Percentiles rank a stretch among this genome's conserved stretches.
These are phyloP conservation scores for Globicephala melas DNA, from an alignment of 2,113 vertebrate genomes.

Conservation along the genomic window DNA sequence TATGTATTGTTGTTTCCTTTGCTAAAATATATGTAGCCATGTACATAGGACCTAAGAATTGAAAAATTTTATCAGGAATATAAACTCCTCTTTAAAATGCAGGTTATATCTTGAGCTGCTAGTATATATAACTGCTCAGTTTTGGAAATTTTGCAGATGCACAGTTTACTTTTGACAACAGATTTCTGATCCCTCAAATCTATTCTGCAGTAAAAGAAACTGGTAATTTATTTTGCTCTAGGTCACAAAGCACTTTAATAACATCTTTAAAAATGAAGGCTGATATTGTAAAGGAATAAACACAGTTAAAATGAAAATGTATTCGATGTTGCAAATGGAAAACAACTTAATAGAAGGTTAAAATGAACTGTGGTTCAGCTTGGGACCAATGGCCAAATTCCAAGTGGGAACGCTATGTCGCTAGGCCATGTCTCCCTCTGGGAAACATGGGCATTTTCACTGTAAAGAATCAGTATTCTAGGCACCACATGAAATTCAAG, in stretches of 20 bases:
- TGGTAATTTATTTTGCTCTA: slow-evolving; percentile 37
- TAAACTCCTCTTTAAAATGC: neutral
- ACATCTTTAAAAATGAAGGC: neutral
- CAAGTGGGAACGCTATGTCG: neutral
- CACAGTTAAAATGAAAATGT: neutral
- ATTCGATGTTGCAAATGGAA: neutral
- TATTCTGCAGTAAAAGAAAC: neutral
- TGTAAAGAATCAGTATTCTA: neutral
- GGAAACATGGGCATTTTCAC: neutral
- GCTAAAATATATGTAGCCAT: neutral
- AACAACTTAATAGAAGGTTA: neutral
- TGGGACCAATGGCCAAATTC: neutral
- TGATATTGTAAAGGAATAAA: neutral
- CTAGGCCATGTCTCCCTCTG: neutral
- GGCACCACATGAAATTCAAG: slow-evolving; percentile 27
- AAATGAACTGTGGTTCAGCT: neutral
- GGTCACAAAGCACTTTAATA: slow-evolving; percentile 5
- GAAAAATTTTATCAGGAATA: neutral
- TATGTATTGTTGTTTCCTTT: neutral
- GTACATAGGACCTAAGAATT: neutral
- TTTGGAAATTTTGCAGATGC: neutral
- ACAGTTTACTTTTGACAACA: neutral
- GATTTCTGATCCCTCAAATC: neutral
- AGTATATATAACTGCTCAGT: neutral
- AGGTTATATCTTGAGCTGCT: neutral